Evolutionary conservation across 1,140 invertebrate genomes (phyloP).

Genomic region (Cherax quadricarinatus): DNA sequence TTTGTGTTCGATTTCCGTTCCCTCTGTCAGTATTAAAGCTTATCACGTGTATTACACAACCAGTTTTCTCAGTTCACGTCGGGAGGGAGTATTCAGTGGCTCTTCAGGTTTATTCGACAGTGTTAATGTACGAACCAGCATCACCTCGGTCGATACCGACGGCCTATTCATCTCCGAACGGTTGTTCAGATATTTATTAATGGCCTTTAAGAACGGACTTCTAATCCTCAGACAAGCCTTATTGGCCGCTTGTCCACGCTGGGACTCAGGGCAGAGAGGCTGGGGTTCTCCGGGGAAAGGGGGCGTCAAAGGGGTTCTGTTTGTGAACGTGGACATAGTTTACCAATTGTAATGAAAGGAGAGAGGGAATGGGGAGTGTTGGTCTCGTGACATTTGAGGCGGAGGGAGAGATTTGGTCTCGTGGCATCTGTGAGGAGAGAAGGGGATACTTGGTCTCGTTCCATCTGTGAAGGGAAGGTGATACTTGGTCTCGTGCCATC

Average conservation of each 20-base stretch:
- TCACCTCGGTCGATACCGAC: too few relatives aligned
- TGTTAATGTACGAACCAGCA: too few relatives aligned
- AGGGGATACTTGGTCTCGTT: too few relatives aligned
- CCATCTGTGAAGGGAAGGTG: too few relatives aligned
- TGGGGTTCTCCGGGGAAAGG: background rate
- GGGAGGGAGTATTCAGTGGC: too few relatives aligned
- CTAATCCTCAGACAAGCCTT: conserved; percentile 13
- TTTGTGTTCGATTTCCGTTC: background rate
- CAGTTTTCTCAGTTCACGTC: too few relatives aligned
- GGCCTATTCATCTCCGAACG: too few relatives aligned
- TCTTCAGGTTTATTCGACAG: too few relatives aligned
- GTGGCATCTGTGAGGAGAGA: background rate
- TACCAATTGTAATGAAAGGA: background rate
- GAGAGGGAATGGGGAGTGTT: background rate
- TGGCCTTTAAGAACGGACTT: conserved; percentile 18
- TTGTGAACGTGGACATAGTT: background rate
- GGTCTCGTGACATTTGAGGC: too few relatives aligned
- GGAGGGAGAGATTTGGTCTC: background rate
- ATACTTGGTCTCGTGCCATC: too few relatives aligned
- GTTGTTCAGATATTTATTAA: conserved; percentile 28
- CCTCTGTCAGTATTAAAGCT: too few relatives aligned
- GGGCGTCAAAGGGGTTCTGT: background rate
- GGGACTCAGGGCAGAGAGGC: background rate
- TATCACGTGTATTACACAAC: too few relatives aligned
- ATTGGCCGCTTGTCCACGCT: conserved; percentile 11